Percentiles rank a stretch among this genome's conserved stretches.
Conservation (phyloP, 2,113 vertebrate species). For the Sporophila hypoxantha region DNA sequence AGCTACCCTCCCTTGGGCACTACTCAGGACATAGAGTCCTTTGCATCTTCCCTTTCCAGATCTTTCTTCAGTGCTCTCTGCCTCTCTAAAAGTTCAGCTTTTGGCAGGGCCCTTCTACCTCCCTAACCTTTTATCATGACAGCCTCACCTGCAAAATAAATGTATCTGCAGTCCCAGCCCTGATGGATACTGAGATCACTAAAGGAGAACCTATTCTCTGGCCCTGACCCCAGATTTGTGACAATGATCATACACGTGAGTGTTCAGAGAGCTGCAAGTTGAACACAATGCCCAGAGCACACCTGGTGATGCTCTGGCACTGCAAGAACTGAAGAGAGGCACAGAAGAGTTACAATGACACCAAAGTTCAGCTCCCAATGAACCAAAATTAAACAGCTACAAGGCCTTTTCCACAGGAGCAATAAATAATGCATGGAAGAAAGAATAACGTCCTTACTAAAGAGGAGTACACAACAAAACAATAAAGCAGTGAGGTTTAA, state of each 20-base stretch:
- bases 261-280: accelerated
- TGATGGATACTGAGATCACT: background rate
- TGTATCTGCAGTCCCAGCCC: background rate
- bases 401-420: background rate
- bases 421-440: background rate
- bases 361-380: too few species aligned
- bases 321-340: background rate
- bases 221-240: background rate
- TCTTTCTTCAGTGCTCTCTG: background rate
- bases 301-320: background rate
- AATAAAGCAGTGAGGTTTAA: background rate
- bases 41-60: background rate
- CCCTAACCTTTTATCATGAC: background rate
- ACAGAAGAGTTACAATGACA: accelerated
- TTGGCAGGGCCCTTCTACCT: background rate
- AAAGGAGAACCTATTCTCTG: background rate
- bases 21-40: accelerated
- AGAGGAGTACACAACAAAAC: background rate
- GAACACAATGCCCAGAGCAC: accelerated
- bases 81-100: background rate
- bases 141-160: background rate
- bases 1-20: accelerated
- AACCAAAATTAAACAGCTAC: background rate
- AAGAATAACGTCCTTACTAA: background rate
- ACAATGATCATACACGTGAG: accelerated